Evolutionary conservation across 92 coral and sea anemone genomes (phyloP), one percentile per base, ranked within the genome.

Genomic region (Actinernus sp.): DNA sequence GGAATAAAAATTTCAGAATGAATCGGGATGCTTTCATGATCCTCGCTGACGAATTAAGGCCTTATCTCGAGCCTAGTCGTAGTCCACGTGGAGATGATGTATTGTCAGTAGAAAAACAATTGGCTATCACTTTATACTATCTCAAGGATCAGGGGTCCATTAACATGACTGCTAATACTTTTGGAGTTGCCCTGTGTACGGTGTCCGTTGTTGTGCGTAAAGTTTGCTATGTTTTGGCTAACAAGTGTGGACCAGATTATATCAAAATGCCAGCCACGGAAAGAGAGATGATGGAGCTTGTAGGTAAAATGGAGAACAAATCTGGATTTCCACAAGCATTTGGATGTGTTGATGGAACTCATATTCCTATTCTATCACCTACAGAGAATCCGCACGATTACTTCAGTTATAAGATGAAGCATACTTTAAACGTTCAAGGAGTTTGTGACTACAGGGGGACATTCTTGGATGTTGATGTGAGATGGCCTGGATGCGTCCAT

Each of bases 71-170:
- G 39, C 88, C 78, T 46, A 48, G 68, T 19, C 58, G 77, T 13
- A 40, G 67, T 24, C 77, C 77, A 31, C 55, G 79, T 30, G 79
- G 72, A 38, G 39, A 58, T 32, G 74, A 69, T 60, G 70, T 75
- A 31, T 57, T 83, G 44, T 46, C 79, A 13, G 73, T 71, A 20
- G 84, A 75, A 50, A 83, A 83, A 56, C 70, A 83, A 53, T 58
- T 83, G 19, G 80, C 79, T 38, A 60, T 83, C 49, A 68, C 84
- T 38, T 55, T 83, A 9, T 69, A 84, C 30, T 68, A 61, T 37
- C 61, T 84, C 14, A 84, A 84, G 39, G 80, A 84, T 60, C 69
- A 68, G 46, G 85, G 90, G 26, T 83, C 90, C 34, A 58, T 84
- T 25, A 23, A 33, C 3, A 84, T 76, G 80, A 84, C 90, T 45